Evolutionary conservation across 2,113 vertebrate species (phyloP).

Genomic region (Serinus canaria): DNA sequence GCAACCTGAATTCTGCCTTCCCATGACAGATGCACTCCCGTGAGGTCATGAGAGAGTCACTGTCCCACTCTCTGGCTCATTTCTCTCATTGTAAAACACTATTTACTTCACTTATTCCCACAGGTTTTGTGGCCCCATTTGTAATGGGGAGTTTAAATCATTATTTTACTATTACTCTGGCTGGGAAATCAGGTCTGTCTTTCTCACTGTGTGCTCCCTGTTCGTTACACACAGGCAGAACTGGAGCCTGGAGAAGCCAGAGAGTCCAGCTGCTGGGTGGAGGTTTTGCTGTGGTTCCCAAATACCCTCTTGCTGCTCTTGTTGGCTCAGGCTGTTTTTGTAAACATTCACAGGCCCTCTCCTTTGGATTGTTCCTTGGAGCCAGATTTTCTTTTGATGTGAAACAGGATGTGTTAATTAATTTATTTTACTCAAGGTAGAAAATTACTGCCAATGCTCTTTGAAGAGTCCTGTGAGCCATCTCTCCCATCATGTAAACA

Average conservation of each 20-base stretch:
- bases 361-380: slow-evolving; percentile 30
- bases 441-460: slow-evolving; percentile 39
- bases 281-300: not conserved
- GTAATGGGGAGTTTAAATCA: not conserved
- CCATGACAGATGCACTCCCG: not conserved
- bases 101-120: slow-evolving; percentile 3
- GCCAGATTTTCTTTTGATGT: slow-evolving; percentile 54
- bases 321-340: slow-evolving; percentile 29
- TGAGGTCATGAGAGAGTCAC: not conserved
- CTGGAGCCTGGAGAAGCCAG: not conserved
- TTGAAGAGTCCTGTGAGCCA: slow-evolving; percentile 23
- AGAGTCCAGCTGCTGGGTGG: not conserved
- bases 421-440: slow-evolving; percentile 43
- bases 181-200: not conserved
- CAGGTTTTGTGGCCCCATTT: not conserved
- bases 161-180: not conserved
- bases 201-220: not conserved
- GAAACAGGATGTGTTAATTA: slow-evolving; percentile 59
- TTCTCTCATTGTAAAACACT: not conserved
- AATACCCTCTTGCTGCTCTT: not conserved
- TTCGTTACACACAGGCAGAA: not conserved
- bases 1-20: not conserved
- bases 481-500: slow-evolving; percentile 36
- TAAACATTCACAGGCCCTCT: slow-evolving; percentile 29
- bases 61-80: not conserved